These are phyloP conservation scores for Potamarius usumacintae DNA, from an alignment of 2,113 vertebrate genomes.

Conservation along the genomic window DNA sequence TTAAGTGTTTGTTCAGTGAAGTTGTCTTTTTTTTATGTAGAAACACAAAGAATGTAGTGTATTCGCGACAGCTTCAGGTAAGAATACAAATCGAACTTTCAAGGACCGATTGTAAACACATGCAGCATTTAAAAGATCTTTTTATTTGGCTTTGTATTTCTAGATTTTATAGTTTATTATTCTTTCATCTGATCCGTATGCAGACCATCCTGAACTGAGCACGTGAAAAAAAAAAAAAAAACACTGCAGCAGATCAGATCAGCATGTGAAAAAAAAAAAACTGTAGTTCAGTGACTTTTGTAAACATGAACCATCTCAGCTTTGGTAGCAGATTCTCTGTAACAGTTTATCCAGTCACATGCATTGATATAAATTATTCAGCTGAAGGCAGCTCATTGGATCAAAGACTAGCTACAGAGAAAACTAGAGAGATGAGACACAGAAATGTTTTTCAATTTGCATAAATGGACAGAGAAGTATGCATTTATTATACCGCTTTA, in stretches of 20 bases:
- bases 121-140: not conserved
- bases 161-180: not conserved
- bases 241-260: not conserved
- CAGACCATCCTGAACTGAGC: not conserved
- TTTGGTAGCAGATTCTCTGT: not conserved
- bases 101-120: not conserved
- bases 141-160: not conserved
- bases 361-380: not conserved
- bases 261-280: not conserved
- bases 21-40: constrained; percentile 14
- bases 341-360: not conserved
- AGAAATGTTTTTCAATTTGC: not conserved
- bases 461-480: not conserved
- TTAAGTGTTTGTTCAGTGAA: constrained; percentile 19
- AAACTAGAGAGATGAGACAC: not conserved
- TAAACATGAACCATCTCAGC: not conserved
- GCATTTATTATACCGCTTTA: not conserved
- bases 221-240: not conserved
- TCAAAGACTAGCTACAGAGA: not conserved
- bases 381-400: not conserved
- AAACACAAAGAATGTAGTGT: not conserved
- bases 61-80: not conserved
- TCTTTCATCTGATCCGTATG: not conserved
- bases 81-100: not conserved
- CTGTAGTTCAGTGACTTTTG: not conserved